These are phyloP conservation scores for Brachyhypopomus occidentalis DNA, from an alignment of 2,113 vertebrate species.

Conservation along the genomic window DNA sequence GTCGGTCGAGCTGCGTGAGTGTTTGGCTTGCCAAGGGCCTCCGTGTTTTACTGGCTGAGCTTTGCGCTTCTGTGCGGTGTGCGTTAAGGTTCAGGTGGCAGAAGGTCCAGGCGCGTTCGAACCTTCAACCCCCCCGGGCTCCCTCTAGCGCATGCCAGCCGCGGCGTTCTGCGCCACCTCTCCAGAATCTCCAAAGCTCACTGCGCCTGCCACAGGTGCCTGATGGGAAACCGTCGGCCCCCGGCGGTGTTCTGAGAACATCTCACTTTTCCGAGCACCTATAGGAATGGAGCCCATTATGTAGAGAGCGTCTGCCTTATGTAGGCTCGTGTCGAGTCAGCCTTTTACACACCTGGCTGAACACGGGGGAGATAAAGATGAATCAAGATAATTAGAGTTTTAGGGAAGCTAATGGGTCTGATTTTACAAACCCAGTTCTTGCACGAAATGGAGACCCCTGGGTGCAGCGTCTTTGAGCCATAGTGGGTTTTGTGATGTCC, in stretches of 20 bases:
- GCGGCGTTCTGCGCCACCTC: too few relatives aligned
- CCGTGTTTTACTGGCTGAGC: not conserved
- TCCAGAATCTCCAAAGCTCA: too few relatives aligned
- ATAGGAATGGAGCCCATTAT: not conserved
- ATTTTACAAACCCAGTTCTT: slow-evolving; percentile 33
- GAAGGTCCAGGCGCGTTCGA: not conserved
- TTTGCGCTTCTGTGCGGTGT: too few relatives aligned
- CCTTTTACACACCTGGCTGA: slow-evolving; percentile 69
- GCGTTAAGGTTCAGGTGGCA: not conserved
- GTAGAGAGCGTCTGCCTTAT: not conserved
- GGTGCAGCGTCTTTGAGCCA: not conserved
- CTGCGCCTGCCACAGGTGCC: too few relatives aligned
- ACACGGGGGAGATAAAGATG: slow-evolving; percentile 58
- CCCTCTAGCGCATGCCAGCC: too few relatives aligned
- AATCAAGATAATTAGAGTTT: slow-evolving; percentile 70
- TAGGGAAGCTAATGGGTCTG: slow-evolving; percentile 58
- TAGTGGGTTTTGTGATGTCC: slow-evolving; percentile 18
- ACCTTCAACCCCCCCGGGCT: slow-evolving; percentile 50
- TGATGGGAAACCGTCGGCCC: too few relatives aligned
- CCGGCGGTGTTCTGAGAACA: not conserved
- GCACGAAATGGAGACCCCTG: not conserved
- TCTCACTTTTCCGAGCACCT: not conserved
- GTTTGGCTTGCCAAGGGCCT: not conserved
- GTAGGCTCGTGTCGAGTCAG: slow-evolving; percentile 47
- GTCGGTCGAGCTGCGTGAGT: not conserved